Evolutionary conservation across 30 jellyfish, hydroid and myxozoan species (phyloP).

Genomic region (Aurelia aurita complex sp. Pacific): DNA sequence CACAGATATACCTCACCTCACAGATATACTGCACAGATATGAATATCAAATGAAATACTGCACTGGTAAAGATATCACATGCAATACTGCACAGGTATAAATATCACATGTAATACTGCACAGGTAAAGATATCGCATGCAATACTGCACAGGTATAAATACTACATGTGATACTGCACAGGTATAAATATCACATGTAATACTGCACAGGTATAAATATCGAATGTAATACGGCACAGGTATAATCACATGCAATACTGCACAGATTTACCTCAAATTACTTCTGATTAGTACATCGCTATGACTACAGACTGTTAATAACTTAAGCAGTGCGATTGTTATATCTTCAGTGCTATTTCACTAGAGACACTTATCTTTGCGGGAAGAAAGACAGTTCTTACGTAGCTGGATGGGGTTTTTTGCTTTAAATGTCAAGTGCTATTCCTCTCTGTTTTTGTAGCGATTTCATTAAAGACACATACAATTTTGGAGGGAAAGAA

Average conservation of each 20-base stretch:
- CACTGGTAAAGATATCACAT: too few species aligned
- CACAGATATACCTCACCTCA: background rate
- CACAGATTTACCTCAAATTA: background rate
- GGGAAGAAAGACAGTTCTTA: constrained; percentile 24
- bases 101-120: too few species aligned
- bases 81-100: too few species aligned
- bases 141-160: too few species aligned
- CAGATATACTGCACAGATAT: background rate
- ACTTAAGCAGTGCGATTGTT: too few species aligned
- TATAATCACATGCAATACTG: background rate
- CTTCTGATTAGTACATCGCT: background rate
- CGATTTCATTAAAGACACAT: constrained; percentile 72
- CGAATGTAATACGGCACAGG: too few species aligned
- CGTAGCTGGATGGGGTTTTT: constrained; percentile 72
- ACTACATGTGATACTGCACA: too few species aligned
- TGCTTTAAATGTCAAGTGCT: background rate
- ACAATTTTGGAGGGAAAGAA: constrained; percentile 17
- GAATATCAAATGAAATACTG: background rate
- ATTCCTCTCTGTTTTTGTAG: constrained; percentile 13
- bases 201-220: too few species aligned
- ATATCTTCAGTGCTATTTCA: constrained; percentile 42
- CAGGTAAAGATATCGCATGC: too few species aligned
- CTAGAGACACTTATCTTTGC: constrained; percentile 58
- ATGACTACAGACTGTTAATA: too few species aligned
- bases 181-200: too few species aligned